These are phyloP conservation scores for Aethes cnicana DNA, from an alignment of 2,888 invertebrate genomes.

Conservation along the genomic window DNA sequence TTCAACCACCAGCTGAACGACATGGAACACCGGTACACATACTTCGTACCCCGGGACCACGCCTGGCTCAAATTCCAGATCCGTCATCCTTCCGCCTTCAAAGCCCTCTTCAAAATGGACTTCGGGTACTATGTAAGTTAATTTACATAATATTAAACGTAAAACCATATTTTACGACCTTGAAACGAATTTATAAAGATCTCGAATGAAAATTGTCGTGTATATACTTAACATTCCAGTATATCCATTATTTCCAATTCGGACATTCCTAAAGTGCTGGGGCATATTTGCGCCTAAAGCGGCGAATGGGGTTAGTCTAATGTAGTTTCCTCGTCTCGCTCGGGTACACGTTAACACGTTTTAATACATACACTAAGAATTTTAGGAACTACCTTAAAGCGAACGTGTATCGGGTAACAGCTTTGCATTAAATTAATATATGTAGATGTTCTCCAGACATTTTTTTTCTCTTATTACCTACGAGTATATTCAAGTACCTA, in stretches of 20 bases:
- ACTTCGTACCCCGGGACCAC: constrained; percentile 94
- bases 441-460: too few species aligned
- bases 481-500: too few species aligned
- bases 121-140: constrained; percentile 88
- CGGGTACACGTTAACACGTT: constrained; percentile 1
- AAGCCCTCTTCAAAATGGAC: constrained; percentile 91
- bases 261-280: constrained; percentile 25
- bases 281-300: constrained; percentile 28
- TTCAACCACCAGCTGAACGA: constrained; percentile 91
- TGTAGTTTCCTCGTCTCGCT: constrained; percentile 27
- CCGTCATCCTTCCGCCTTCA: constrained; percentile 90
- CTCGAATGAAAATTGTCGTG: constrained; percentile 22
- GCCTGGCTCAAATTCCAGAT: constrained; percentile 92
- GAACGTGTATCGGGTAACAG: too few species aligned
- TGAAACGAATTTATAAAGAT: constrained; percentile 14
- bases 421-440: too few species aligned
- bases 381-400: not conserved
- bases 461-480: too few species aligned
- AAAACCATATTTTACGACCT: constrained; percentile 10
- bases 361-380: constrained; percentile 4
- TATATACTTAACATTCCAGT: constrained; percentile 27
- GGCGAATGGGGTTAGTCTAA: constrained; percentile 23
- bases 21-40: constrained; percentile 90
- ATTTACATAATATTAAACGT: constrained; percentile 12
- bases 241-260: constrained; percentile 27